Conservation (phyloP, 2,888 invertebrate species). For the Catocala nupta region DNA sequence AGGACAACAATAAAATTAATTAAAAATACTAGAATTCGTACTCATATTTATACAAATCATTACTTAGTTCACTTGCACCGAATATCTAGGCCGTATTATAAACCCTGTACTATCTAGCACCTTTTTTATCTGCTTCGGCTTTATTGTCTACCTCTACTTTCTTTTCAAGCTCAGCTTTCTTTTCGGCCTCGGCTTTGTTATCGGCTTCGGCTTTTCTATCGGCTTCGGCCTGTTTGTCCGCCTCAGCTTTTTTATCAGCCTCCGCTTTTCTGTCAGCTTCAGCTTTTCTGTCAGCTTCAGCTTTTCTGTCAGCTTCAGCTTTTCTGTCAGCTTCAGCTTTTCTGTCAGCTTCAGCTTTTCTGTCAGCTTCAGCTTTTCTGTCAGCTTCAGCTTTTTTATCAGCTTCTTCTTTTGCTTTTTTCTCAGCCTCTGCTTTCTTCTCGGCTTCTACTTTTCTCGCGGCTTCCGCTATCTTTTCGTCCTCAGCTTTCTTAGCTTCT, state of each 20-base stretch:
- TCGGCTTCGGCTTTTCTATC: slow-evolving; percentile 19
- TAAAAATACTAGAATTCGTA: slow-evolving; percentile 46
- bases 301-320: slow-evolving; percentile 34
- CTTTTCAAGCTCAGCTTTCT: neutral
- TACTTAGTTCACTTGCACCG: slow-evolving; percentile 43
- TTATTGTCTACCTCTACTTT: slow-evolving; percentile 22
- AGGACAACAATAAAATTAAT: slow-evolving; percentile 37
- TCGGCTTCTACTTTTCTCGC: slow-evolving; percentile 23
- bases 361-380: slow-evolving; percentile 22
- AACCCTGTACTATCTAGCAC: slow-evolving; percentile 80
- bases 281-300: slow-evolving; percentile 19
- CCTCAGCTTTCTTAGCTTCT: slow-evolving; percentile 21
- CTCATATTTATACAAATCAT: slow-evolving; percentile 47
- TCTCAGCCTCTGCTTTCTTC: slow-evolving; percentile 49
- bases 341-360: slow-evolving; percentile 19
- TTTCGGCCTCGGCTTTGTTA: slow-evolving; percentile 6
- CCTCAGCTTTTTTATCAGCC: slow-evolving; percentile 15
- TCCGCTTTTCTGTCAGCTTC: slow-evolving; percentile 51
- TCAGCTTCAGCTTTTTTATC: slow-evolving; percentile 24
- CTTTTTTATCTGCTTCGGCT: slow-evolving; percentile 55
- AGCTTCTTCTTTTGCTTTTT: slow-evolving; percentile 14
- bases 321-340: slow-evolving; percentile 46
- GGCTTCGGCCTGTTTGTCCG: slow-evolving; percentile 19
- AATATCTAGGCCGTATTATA: slow-evolving; percentile 37
- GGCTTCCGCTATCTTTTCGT: slow-evolving; percentile 23